Conservation (phyloP, 2,797 vertebrate genomes). For the Lutra lutra region DNA sequence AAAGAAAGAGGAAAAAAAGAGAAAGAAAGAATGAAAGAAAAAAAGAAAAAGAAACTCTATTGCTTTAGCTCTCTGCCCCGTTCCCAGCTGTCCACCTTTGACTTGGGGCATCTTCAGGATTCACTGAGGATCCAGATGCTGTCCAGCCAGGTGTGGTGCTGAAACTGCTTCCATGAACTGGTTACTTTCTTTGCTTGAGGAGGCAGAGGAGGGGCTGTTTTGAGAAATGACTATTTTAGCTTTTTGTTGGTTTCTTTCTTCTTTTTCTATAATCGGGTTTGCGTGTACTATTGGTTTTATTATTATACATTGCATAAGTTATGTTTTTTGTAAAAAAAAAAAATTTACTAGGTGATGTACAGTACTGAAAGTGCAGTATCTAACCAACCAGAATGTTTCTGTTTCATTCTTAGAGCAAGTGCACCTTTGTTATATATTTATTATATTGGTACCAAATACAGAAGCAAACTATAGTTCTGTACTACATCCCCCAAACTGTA, state of each 20-base stretch:
- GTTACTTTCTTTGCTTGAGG: constrained; percentile 53
- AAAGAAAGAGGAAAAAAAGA: background rate
- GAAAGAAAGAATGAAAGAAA: background rate
- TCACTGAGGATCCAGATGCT: constrained; percentile 53
- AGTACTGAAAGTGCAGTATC: constrained; percentile 80
- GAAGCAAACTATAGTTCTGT: constrained; percentile 83
- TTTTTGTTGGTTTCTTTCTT: constrained; percentile 65
- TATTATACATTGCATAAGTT: constrained; percentile 69
- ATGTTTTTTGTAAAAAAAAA: constrained; percentile 60
- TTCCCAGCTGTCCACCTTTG: background rate
- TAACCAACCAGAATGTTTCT: constrained; percentile 75
- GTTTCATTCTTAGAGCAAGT: constrained; percentile 76
- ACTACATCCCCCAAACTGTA: constrained; percentile 78
- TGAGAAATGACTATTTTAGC: constrained; percentile 65
- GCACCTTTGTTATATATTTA: constrained; percentile 81
- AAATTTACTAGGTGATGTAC: constrained; percentile 75
- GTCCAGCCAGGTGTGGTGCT: constrained; percentile 77
- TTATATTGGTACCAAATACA: constrained; percentile 81
- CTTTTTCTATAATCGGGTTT: constrained; percentile 61
- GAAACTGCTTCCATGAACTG: constrained; percentile 64
- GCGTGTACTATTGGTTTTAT: constrained; percentile 75
- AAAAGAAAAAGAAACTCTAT: background rate
- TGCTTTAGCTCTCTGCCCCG: rapidly evolving
- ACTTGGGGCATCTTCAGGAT: constrained; percentile 32
- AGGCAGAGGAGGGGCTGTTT: constrained; percentile 66